Base-by-base conservation (phyloP, 2,113 vertebrate species). In the Casuarius casuarius region DNA sequence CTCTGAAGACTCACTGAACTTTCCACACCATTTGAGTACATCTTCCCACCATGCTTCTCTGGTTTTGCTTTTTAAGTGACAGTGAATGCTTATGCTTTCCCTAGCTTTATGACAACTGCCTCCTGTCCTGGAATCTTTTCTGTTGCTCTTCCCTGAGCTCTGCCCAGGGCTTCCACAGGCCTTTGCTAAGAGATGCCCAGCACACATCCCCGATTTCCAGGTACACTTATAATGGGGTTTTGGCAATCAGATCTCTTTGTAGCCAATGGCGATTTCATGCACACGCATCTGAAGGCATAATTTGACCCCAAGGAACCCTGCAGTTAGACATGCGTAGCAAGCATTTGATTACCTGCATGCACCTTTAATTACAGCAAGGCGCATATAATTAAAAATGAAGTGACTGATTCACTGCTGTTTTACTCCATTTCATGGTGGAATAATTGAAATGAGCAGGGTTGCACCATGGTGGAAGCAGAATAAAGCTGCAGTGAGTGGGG, bases 331-430 rank as follows among this genome's bases (percentile, higher is more conserved):
- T 35, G 67, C 63, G 26, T 26, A 74, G 75, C 13, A 46, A 86
- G 20, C 12, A 22, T 88, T 71, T 94, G 71, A 90, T 92, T 93
- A 97, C 89, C 79, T 94, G 42, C 38, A 23, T 84, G 56, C 75
- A 84, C 48, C 72, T 90, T 93, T 92, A 87, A 77, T 88, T 83
- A 72, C 44, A 91, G 84, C 77, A 77, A 81, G 67, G 75, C 90
- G 35, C 29, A 7, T 21, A 11, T 76, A 88, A 95, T 90, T 88
- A 78, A 78, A 91, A 86, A 75, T 31, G 38, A 94, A 86, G 82
- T 48, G 68, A 51, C 61, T 11, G 28, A 54, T 91, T 94, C 89
- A 46, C 35, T 1, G 10, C 59, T 66, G 17, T 2, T 21, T 91
- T 93, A 54, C 68, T 71, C 51, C 56, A 33, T 46, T 95, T 80